Evolutionary conservation across 2,113 vertebrate species (phyloP).

Genomic region (Hippocampus barbouri): DNA sequence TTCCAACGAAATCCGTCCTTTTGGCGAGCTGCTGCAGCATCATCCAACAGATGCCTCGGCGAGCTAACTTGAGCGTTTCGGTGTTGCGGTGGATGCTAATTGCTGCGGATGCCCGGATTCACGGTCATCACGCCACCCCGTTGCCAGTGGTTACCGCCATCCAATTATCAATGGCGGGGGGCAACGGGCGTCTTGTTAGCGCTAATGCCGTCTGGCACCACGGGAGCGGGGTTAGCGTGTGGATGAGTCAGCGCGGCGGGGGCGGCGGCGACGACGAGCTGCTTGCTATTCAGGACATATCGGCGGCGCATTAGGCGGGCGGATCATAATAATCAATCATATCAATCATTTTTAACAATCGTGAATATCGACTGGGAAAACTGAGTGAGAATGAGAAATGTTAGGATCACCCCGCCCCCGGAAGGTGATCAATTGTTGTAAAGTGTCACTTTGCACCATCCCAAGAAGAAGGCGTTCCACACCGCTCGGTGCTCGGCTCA

Average conservation of each 20-base stretch:
- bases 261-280: constrained; percentile 33
- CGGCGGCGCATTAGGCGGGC: not conserved
- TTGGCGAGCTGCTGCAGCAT: not conserved
- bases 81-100: constrained; percentile 29
- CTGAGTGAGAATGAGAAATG: constrained; percentile 29
- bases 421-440: too few species aligned
- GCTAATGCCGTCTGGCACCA: constrained; percentile 52
- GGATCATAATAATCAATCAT: not conserved
- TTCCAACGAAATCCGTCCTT: not conserved
- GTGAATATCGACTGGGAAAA: constrained; percentile 21
- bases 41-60: not conserved
- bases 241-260: constrained; percentile 15
- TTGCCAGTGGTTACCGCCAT: constrained; percentile 34
- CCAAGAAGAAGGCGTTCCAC: too few species aligned
- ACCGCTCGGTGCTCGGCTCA: too few species aligned
- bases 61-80: not conserved
- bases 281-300: constrained; percentile 46
- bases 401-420: constrained; percentile 2
- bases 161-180: constrained; percentile 53
- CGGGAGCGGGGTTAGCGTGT: constrained; percentile 40
- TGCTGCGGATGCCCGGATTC: constrained; percentile 32
- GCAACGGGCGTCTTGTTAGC: constrained; percentile 54
- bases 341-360: constrained; percentile 13
- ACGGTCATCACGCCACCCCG: constrained; percentile 34
- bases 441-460: not conserved